phyloP scores from a whole-genome alignment of 2,113 vertebrate genomes.

The Myiagra hebetior region DNA sequence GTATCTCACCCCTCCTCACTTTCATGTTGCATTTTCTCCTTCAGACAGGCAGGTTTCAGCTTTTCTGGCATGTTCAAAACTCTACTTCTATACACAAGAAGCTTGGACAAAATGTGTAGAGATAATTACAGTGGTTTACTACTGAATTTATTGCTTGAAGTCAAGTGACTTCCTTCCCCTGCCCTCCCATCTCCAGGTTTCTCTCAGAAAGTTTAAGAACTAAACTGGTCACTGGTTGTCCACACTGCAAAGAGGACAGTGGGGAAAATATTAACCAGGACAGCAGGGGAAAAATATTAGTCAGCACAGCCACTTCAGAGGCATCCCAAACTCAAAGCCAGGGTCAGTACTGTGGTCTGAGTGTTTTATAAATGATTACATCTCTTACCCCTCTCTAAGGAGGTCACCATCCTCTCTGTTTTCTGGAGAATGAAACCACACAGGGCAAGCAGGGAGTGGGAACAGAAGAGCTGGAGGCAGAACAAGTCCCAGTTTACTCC shows the following conservation, averaged over 20 bases:
- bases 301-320: not conserved
- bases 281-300: not conserved
- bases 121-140: not conserved
- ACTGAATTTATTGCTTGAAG: not conserved
- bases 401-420: not conserved
- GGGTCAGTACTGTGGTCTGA: not conserved
- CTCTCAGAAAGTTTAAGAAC: not conserved
- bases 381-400: not conserved
- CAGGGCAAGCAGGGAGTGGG: not conserved
- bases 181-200: not conserved
- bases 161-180: not conserved
- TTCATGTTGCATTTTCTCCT: not conserved
- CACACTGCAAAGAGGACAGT: not conserved
- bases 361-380: not conserved
- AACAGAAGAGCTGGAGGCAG: not conserved
- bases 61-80: not conserved
- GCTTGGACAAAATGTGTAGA: not conserved
- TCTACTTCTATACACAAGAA: not conserved
- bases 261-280: not conserved
- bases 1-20: not conserved
- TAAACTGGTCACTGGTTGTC: not conserved
- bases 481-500: not conserved
- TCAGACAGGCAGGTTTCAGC: not conserved
- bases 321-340: not conserved
- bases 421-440: not conserved